Percentiles rank a stretch among this genome's conserved stretches.
These are phyloP conservation scores for Brassicogethes aeneus DNA, from an alignment of 2,888 invertebrate species.

Conservation along the genomic window DNA sequence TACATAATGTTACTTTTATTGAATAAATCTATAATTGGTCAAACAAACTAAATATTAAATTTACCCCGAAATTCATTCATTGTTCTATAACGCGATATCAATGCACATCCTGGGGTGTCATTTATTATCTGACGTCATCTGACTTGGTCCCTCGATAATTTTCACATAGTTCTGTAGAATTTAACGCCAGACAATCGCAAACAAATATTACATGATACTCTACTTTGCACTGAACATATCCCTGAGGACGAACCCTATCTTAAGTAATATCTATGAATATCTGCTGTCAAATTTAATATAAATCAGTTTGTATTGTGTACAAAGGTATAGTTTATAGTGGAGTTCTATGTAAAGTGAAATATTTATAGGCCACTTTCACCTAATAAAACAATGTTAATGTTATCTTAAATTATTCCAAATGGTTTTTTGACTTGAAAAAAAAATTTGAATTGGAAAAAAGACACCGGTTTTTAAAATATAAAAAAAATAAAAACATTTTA, in stretches of 20 bases:
- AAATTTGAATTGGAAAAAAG: no score
- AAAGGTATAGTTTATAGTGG: no score
- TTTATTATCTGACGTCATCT: conserved; percentile 1
- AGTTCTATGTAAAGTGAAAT: no score
- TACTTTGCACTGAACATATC: not conserved
- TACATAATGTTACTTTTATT: no score
- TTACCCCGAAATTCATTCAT: not conserved
- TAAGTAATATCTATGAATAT: conserved; percentile 1
- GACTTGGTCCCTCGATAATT: not conserved
- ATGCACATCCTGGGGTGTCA: not conserved
- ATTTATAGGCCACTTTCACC: no score
- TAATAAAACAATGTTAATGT: no score
- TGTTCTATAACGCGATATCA: not conserved
- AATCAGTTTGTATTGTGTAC: no score
- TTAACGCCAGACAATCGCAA: not conserved
- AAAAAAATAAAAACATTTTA: no score
- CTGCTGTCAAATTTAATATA: not conserved
- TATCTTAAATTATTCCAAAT: no score
- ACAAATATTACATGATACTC: not conserved
- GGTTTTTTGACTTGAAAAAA: no score
- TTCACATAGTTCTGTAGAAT: not conserved
- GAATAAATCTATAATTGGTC: no score
- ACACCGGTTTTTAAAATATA: no score
- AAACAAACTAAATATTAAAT: not conserved
- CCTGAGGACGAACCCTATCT: not conserved